Evolutionary conservation across 30 jellyfish, hydroid and myxozoan genomes (phyloP), one percentile per base, ranked within the genome.

Genomic region (Turritopsis dohrnii): DNA sequence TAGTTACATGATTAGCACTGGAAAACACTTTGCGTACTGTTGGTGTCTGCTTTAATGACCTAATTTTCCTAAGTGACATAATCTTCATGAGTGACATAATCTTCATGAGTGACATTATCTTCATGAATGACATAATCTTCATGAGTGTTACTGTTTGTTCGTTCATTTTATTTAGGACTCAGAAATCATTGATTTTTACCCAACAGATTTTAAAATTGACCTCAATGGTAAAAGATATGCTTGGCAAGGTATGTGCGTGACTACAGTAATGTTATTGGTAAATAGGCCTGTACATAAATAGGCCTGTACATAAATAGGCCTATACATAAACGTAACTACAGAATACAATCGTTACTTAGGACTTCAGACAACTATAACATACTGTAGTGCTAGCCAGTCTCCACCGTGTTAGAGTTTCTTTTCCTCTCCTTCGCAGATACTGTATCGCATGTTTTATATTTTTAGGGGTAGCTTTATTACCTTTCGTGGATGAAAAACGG

Each of bases 391-490:
- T n/a, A n/a, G n/a, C n/a, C n/a, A n/a, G n/a, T n/a, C n/a, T n/a
- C n/a, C n/a, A n/a, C n/a, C n/a, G n/a, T n/a, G n/a, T n/a, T n/a
- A n/a, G n/a, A n/a, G n/a, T n/a, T n/a, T n/a, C n/a, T n/a, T n/a
- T n/a, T n/a, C n/a, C n/a, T n/a, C n/a, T n/a, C n/a, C n/a, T n/a
- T n/a, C 72, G 72, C 72, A 16, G 21, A 21, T 16, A 54, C 21
- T 54, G 18, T 54, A 21, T 54, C 72, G 72, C n/a, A n/a, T 7
- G 31, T 69, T 27, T 69, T 23, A n/a, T 69, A n/a, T 69, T 89
- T 41, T 72, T 71, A 93, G 98, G 99, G 71, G 99, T 95, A 26
- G 99, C 99, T 76, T 85, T 95, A 21, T 71, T 95, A 73, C 99
- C 99, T 0, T 95, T 95, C 82, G 97, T 95, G 18, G 99, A 95